These are phyloP conservation scores for Ramazzottius varieornatus DNA, from an alignment of 2,888 invertebrate species.

Conservation along the genomic window DNA sequence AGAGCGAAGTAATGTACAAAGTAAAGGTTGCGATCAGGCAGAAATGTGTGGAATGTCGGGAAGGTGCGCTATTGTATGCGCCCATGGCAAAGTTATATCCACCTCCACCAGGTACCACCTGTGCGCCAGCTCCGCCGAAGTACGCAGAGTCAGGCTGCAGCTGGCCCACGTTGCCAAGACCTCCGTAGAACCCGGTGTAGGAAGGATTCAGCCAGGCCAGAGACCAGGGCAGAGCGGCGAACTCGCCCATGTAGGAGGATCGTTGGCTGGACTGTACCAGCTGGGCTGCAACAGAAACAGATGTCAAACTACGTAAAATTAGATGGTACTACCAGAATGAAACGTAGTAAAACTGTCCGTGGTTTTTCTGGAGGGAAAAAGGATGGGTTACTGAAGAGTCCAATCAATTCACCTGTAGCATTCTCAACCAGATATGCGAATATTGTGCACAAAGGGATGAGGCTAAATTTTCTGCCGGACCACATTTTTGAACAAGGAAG, in stretches of 20 bases:
- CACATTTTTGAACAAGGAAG: too few relatives aligned
- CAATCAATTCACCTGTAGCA: too few relatives aligned
- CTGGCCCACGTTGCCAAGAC: background rate
- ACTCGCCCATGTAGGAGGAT: background rate
- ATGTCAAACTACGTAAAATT: background rate
- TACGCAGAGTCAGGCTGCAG: background rate
- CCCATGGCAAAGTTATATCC: background rate
- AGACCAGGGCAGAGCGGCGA: background rate
- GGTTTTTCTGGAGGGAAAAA: too few relatives aligned
- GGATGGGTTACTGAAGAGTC: too few relatives aligned
- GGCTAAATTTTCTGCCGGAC: too few relatives aligned
- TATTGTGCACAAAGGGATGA: too few relatives aligned
- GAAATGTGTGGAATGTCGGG: background rate
- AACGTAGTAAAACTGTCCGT: too few relatives aligned
- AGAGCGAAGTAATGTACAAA: too few relatives aligned
- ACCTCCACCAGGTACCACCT: background rate
- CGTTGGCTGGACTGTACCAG: too few relatives aligned
- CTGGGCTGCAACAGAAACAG: background rate
- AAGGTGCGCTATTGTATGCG: background rate
- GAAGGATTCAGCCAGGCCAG: background rate
- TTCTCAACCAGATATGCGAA: too few relatives aligned
- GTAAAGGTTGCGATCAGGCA: too few relatives aligned
- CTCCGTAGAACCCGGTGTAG: conserved; percentile 3
- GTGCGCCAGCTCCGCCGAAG: background rate
- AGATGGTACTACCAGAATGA: background rate